These are phyloP conservation scores for Ophiodon elongatus DNA, from an alignment of 2,113 vertebrate species.

Conservation along the genomic window DNA sequence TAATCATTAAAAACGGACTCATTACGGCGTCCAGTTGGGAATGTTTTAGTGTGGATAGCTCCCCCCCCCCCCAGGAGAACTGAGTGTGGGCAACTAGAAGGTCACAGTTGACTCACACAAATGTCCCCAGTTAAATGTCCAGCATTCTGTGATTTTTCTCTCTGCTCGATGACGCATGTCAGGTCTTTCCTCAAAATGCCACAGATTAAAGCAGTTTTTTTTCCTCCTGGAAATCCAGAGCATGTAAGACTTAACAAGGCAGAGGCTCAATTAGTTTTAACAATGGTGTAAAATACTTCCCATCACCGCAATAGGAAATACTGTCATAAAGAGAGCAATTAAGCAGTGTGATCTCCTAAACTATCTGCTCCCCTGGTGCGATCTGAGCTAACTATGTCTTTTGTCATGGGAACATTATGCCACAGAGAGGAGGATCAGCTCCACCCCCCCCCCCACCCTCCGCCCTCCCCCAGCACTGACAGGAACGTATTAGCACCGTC, in stretches of 20 bases:
- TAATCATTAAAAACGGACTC: conserved; percentile 78
- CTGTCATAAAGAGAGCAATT: conserved; percentile 70
- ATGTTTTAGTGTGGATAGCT: conserved; percentile 65
- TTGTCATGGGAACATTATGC: conserved; percentile 47
- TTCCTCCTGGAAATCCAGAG: conserved; percentile 14
- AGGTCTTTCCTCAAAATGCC: conserved; percentile 21
- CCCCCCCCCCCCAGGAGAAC: conserved; percentile 39
- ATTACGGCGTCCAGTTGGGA: conserved; percentile 75
- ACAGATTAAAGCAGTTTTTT: background rate
- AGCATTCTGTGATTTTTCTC: conserved; percentile 5
- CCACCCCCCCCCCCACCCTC: background rate
- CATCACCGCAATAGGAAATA: conserved; percentile 52
- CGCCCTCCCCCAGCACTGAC: conserved; percentile 29
- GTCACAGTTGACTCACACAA: conserved; percentile 66
- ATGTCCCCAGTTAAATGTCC: conserved; percentile 45
- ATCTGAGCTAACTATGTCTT: conserved; percentile 45
- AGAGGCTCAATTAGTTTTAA: conserved; percentile 62
- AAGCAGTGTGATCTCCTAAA: conserved; percentile 54
- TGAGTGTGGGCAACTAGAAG: conserved; percentile 56
- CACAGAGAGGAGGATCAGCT: conserved; percentile 20
- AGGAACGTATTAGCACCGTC: conserved; percentile 14
- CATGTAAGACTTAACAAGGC: conserved; percentile 44
- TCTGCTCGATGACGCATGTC: background rate
- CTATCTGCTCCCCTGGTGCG: conserved; percentile 34
- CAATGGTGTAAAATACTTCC: conserved; percentile 64